A percentile compares a stretch with the other conserved stretches of the same genome.
Conservation (phyloP, 1,140 invertebrate species). For the Tigriopus japonicus region DNA sequence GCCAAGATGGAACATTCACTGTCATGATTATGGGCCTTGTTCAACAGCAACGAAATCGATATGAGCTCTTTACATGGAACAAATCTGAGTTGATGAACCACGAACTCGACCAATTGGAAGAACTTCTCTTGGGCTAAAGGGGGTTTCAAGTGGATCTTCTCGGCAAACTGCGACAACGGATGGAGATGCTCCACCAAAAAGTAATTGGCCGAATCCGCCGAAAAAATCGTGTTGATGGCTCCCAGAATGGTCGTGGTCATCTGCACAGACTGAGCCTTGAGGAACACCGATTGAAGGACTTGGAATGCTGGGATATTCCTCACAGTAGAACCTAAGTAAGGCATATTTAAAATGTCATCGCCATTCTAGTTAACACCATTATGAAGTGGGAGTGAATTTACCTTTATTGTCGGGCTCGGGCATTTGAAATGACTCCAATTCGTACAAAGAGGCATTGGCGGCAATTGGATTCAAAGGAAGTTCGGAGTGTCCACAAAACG, state of each 20-base stretch:
- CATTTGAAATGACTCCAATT: conserved; percentile 74
- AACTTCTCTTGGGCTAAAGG: conserved; percentile 58
- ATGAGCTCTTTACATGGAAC: conserved; percentile 97
- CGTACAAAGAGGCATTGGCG: conserved; percentile 68
- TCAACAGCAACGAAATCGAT: conserved; percentile 75
- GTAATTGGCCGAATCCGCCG: conserved; percentile 94
- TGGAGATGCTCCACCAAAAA: conserved; percentile 93
- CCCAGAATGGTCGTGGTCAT: conserved; percentile 79
- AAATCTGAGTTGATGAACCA: conserved; percentile 92
- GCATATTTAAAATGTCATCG: background rate
- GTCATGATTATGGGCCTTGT: conserved; percentile 49
- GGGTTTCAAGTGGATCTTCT: conserved; percentile 77
- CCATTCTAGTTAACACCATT: too few relatives aligned
- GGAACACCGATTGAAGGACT: conserved; percentile 80
- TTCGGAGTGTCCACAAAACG: conserved; percentile 79
- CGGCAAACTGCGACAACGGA: conserved; percentile 84
- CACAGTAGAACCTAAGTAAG: conserved; percentile 42
- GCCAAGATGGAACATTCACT: conserved; percentile 56
- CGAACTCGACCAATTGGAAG: conserved; percentile 84
- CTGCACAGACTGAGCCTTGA: conserved; percentile 62
- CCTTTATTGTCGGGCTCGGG: conserved; percentile 75
- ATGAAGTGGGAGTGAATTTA: conserved; percentile 23
- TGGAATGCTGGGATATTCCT: conserved; percentile 88
- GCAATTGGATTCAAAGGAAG: conserved; percentile 39
- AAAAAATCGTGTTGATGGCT: conserved; percentile 87